These are phyloP conservation scores for Sebastes kiyomatsui DNA, from an alignment of 2,797 vertebrate genomes.

Conservation along the genomic window DNA sequence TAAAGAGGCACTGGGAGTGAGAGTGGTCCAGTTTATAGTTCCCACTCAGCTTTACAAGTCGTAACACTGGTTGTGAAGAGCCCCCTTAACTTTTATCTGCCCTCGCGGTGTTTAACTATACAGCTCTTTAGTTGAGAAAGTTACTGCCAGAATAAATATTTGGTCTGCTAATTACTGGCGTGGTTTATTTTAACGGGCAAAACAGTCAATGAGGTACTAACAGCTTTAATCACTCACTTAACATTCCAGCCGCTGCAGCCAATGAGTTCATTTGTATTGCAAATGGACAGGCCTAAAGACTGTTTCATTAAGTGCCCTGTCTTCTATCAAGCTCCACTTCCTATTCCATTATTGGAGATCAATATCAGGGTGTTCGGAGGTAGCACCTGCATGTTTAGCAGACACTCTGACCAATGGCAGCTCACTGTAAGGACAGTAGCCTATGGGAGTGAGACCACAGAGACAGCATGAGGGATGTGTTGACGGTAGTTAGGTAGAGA, in stretches of 20 bases:
- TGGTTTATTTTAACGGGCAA: conserved; percentile 36
- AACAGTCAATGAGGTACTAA: conserved; percentile 55
- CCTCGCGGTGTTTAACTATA: conserved; percentile 10
- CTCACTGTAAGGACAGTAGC: too few relatives aligned
- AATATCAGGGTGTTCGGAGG: conserved; percentile 44
- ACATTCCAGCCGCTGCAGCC: conserved; percentile 26
- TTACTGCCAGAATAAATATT: conserved; percentile 18
- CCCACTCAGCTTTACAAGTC: neutral
- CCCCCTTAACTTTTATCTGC: neutral
- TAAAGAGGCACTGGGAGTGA: neutral
- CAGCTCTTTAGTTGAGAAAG: neutral
- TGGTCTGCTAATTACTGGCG: conserved; percentile 13
- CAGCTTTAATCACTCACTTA: conserved; percentile 57
- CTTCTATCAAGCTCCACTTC: conserved; percentile 56
- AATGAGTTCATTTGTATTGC: conserved; percentile 48
- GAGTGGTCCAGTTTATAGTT: neutral
- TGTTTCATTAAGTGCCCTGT: conserved; percentile 57
- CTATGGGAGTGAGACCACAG: conserved; percentile 13
- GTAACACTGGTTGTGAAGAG: neutral
- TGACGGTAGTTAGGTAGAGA: conserved; percentile 41
- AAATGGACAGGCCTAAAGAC: conserved; percentile 55
- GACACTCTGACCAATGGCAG: conserved; percentile 14
- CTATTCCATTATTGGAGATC: conserved; percentile 71
- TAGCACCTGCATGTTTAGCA: conserved; percentile 42
- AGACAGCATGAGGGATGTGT: conserved; percentile 56